Evolutionary conservation across 2,888 invertebrate genomes (phyloP), one percentile per base, ranked within the genome.

Genomic region (Toxonevra muliebris): DNA sequence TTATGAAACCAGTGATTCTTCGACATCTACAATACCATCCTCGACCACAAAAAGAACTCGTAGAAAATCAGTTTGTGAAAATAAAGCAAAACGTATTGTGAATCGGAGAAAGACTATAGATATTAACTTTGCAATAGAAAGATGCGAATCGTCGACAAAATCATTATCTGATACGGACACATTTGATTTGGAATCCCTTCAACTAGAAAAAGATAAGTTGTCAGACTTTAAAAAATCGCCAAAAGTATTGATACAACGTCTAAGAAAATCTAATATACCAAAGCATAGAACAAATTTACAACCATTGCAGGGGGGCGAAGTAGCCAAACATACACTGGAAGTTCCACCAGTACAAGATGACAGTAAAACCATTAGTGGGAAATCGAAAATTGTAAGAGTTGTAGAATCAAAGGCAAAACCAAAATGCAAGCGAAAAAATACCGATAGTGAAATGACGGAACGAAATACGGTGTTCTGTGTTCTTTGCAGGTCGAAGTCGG

Each of bases 401-500:
- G 50, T 1, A 19, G n/a, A n/a, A n/a, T n/a, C n/a, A n/a, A 48
- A 41, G 58, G 42, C 17, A 8, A 45, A 7, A 19, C 30, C 13
- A 45, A 59, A 8, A 58, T 43, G 19, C 43, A 59, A 45, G 19
- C 43, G 20, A 30, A 65, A 48, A 17, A 79, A 79, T 17, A 68
- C 68, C 19, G 73, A 77, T 57, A 65, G 54, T 7, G 61, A 63
- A 59, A 78, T 79, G 77, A 76, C 75, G 0, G 61, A 72, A 45
- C 67, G 61, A 0, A 73, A 68, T 60, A 74, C 75, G 0, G 55
- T 40, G 41, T 61, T 67, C 12, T 79, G 79, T 68, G 70, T 54
- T 5, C 52, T 79, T 0, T 79, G 79, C 53, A 74, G 69, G 41
- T 74, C 74, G 30, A 75, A 73, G 13, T 75, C 77, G 0, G 11